Evolutionary conservation across 2,888 invertebrate species (phyloP).

Genomic region (Dorcus hopei): DNA sequence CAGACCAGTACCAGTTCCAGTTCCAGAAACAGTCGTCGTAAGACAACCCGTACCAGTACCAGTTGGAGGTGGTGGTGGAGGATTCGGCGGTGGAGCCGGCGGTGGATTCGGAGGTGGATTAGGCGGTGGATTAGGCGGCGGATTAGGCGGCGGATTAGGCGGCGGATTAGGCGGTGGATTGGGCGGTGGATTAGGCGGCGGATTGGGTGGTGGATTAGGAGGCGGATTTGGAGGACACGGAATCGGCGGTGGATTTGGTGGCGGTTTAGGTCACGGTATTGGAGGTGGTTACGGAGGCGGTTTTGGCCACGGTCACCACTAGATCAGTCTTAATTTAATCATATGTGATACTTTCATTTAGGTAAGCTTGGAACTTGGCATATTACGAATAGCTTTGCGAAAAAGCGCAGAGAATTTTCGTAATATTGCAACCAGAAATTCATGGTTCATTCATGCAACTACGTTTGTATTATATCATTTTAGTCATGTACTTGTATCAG

Average conservation of each 20-base stretch:
- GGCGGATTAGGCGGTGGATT: conserved; percentile 10
- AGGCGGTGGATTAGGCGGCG: conserved; percentile 9
- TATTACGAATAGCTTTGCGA: background rate
- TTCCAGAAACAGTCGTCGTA: conserved; percentile 39
- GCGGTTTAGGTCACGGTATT: conserved; percentile 6
- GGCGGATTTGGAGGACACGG: conserved; percentile 10
- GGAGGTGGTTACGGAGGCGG: conserved; percentile 13
- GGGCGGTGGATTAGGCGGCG: conserved; percentile 10
- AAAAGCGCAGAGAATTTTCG: background rate
- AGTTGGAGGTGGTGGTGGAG: conserved; percentile 23
- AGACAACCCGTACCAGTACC: conserved; percentile 34
- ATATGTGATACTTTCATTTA: background rate
- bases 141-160: conserved; percentile 8
- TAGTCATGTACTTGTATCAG: background rate
- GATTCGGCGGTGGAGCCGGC: conserved; percentile 9
- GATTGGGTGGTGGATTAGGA: conserved; percentile 9
- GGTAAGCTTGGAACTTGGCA: background rate
- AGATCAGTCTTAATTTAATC: background rate
- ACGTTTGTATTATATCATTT: background rate
- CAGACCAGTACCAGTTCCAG: conserved; percentile 42
- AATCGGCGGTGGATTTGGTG: conserved; percentile 9
- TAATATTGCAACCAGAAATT: background rate
- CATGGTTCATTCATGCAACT: background rate
- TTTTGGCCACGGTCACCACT: conserved; percentile 4
- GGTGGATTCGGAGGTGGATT: conserved; percentile 4